Base-by-base conservation (phyloP, 2,113 vertebrate species). In the Alethe diademata region DNA sequence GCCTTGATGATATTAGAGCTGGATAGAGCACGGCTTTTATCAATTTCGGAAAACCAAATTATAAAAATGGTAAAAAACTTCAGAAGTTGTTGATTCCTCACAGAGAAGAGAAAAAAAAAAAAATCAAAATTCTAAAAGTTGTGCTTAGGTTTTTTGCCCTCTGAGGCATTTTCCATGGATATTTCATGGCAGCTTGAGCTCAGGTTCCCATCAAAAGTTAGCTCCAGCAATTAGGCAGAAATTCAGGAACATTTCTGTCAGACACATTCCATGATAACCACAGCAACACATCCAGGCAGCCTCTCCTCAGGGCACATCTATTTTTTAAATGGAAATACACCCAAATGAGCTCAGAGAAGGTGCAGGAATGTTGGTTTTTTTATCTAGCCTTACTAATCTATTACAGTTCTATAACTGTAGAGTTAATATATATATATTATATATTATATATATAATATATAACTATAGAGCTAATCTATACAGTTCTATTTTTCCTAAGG, bases 31-130 rank as follows among this genome's bases (percentile, higher is more conserved):
- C 0, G 0, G 4, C 5, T 83, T 47, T 86, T 35, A 20, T 16
- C 17, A 19, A 3, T 25, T 26, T 22, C 2, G 1, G 28, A 18
- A 13, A 38, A 12, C 6, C 3, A 15, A n/a, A 19, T 28, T 4
- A 15, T 5, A 22, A 61, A 71, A 92, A 42, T 2, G 4, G n/a
- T n/a, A 26, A 62, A 84, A 29, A 8, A 12, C 1, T 33, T 65
- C 14, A 3, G 19, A 38, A 66, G 38, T 6, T 28, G 19, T 33
- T 14, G 15, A 45, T 42, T 33, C 12, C 29, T 28, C 15, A 15
- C 8, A 47, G 14, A 1, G 25, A 11, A 22, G n/a, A 3, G 45
- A n/a, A 25, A 42, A 53, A 17, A 11, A 17, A 8, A 17, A 28
- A 7, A 40, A 4, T 12, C 11, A 9, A 0, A 24, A 60, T 73